Evolutionary conservation across 2,113 vertebrate genomes (phyloP).

Genomic region (Psephotus haematonotus): DNA sequence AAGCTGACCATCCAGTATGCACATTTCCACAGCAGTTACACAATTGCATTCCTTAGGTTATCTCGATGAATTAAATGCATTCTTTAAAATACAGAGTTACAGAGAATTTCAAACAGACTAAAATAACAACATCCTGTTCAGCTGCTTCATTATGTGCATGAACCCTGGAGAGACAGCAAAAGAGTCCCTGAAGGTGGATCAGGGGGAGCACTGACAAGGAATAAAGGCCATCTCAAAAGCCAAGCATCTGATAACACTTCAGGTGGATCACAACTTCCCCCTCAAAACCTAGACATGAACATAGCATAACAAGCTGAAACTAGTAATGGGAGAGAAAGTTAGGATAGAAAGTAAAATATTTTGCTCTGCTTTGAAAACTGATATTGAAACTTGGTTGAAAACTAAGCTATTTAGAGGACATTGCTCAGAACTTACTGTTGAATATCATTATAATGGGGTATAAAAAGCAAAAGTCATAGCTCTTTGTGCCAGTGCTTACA

Average conservation of each 20-base stretch:
- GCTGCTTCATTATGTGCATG: background rate
- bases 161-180: background rate
- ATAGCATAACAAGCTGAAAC: background rate
- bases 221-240: background rate
- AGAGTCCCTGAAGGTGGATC: background rate
- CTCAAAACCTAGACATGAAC: background rate
- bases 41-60: background rate
- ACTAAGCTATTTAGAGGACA: background rate
- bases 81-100: background rate
- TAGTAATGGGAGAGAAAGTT: background rate
- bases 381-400: background rate
- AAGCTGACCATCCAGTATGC: background rate
- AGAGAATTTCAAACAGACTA: background rate
- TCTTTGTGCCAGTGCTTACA: background rate
- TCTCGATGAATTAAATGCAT: background rate
- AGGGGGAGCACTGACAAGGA: fast-evolving
- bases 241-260: background rate
- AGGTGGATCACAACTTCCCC: background rate
- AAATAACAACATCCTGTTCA: background rate
- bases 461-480: background rate
- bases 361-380: background rate
- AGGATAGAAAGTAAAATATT: background rate
- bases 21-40: background rate
- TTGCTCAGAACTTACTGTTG: background rate
- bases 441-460: background rate